Percentiles rank a stretch among this genome's conserved stretches.
These are phyloP conservation scores for Xiphophorus birchmanni DNA, from an alignment of 2,797 vertebrate species.

Conservation along the genomic window DNA sequence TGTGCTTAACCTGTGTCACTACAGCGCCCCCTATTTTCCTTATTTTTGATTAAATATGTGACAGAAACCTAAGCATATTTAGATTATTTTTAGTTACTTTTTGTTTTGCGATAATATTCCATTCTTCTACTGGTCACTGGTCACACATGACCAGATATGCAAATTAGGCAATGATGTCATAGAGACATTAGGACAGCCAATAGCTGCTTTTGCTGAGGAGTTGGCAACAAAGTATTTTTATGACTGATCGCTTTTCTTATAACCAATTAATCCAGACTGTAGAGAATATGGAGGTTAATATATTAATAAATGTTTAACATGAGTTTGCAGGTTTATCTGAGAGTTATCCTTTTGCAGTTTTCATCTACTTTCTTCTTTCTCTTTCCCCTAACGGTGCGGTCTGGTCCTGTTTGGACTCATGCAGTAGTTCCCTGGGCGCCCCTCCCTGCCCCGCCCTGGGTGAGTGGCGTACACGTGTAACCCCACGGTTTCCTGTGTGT, in stretches of 20 bases:
- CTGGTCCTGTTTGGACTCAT: conserved; percentile 2
- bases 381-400: conserved; percentile 52
- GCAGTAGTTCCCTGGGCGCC: conserved; percentile 24
- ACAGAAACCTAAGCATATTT: not conserved
- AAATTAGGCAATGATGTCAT: no score
- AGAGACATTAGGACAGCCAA: no score
- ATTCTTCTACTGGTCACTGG: no score
- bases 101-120: no score
- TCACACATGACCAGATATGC: no score
- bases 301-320: not conserved
- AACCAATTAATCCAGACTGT: not conserved
- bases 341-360: not conserved
- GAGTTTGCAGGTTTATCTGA: not conserved
- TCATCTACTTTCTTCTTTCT: conserved; percentile 20
- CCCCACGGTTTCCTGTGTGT: conserved; percentile 39
- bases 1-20: no score
- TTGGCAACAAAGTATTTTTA: not conserved
- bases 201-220: no score
- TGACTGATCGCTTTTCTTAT: not conserved
- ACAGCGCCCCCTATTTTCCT: no score
- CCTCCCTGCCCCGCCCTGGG: conserved; percentile 1
- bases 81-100: no score
- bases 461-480: conserved; percentile 36
- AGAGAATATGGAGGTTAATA: not conserved
- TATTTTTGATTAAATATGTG: not conserved